Evolutionary conservation across 2,797 vertebrate species (phyloP).

Genomic region (Catostomus latipinnis): DNA sequence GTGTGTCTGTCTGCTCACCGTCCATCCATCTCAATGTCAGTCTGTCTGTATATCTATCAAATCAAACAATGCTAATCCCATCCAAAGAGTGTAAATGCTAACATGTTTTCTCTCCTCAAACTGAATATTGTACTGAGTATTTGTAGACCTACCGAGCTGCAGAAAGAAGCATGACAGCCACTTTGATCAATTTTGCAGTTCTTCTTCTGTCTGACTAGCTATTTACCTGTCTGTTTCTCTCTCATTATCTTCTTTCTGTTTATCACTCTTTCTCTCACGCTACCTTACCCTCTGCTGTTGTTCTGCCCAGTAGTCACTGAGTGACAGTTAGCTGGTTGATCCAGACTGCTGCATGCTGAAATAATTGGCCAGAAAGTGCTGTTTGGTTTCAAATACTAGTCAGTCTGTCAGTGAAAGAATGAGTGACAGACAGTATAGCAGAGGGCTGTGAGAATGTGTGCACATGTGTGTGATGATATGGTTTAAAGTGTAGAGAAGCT

Average conservation of each 20-base stretch:
- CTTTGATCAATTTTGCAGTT: constrained; percentile 35
- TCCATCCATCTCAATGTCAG: too few species aligned
- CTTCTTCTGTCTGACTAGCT: background rate
- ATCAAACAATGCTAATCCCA: too few species aligned
- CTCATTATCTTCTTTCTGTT: constrained; percentile 15
- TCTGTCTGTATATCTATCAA: too few species aligned
- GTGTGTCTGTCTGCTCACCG: too few species aligned
- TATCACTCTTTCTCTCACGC: constrained; percentile 13
- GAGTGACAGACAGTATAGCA: constrained; percentile 17
- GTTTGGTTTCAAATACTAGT: constrained; percentile 31
- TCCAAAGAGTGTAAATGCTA: too few species aligned
- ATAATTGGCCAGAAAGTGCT: constrained; percentile 53
- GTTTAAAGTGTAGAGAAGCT: constrained; percentile 7
- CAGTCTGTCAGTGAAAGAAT: constrained; percentile 27
- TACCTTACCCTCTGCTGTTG: constrained; percentile 6
- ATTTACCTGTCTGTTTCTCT: background rate
- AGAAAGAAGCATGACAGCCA: constrained; percentile 42
- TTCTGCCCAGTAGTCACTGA: constrained; percentile 46
- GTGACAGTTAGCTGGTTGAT: constrained; percentile 51
- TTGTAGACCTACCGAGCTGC: too few species aligned
- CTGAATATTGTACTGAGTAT: too few species aligned
- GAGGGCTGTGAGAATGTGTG: constrained; percentile 12
- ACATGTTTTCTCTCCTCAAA: too few species aligned
- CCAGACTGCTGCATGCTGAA: constrained; percentile 39
- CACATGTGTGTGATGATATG: background rate